Base-by-base conservation (phyloP, 2,888 invertebrate genomes). In the Dyspetes luteomarginatus region DNA sequence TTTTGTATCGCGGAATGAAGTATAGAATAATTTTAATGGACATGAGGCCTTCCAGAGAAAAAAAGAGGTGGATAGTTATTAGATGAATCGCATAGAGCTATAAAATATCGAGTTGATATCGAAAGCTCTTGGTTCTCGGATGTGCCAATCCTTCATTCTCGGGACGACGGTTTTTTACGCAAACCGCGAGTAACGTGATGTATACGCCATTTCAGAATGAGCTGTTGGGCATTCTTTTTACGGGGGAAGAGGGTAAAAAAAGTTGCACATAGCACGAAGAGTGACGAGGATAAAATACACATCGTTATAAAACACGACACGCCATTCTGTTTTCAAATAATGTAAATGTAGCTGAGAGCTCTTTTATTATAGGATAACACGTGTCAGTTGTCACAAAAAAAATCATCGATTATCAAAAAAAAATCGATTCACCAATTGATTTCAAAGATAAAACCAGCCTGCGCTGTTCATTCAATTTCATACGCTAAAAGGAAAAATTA, bases 301-400 rank as follows among this genome's bases (percentile, higher is more conserved):
- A 43, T 62, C 67, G 67, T 78, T 73, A 62, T n/a, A 55, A 67
- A 72, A 60, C 43, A 30, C 58, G 41, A 56, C 22, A 60, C 22
- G 43, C 5, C 41, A 65, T 50, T 50, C 41, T 45, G 28, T 78
- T 72, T 72, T 52, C 43, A 73, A 78, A 73, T 52, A 78, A 24
- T 52, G 60, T 19, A 60, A 26, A 50, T 26, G 64, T 17, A 3
- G 15, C 36, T 62, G n/a, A 5, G 24, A 19, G 50, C 24, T 26
- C 36, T 36, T n/a, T n/a, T n/a, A n/a, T n/a, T n/a, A n/a, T n/a
- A n/a, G n/a, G n/a, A n/a, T n/a, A n/a, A n/a, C n/a, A n/a, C n/a
- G n/a, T n/a, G n/a, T n/a, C n/a, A n/a, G n/a, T n/a, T n/a, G n/a
- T n/a, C n/a, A n/a, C 5, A 36, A 36, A 30, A 41, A 56, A 48